These are phyloP conservation scores for Lordiphosa fenestrarum DNA, from an alignment of 2,888 invertebrate species.

Conservation along the genomic window DNA sequence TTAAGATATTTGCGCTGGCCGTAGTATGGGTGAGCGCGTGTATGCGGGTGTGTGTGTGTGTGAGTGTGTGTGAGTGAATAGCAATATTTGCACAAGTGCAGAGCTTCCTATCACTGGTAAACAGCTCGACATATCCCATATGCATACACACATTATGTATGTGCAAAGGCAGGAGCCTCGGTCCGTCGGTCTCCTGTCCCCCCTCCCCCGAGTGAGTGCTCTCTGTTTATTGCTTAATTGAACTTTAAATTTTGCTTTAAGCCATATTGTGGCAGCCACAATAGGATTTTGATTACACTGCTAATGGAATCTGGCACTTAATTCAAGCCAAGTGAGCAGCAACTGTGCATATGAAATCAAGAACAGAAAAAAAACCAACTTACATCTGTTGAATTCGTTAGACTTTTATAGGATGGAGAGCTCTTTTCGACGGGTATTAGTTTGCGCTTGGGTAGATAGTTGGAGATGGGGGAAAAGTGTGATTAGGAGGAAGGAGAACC, in stretches of 20 bases:
- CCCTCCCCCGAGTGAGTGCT: slow-evolving; percentile 20
- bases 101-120: slow-evolving; percentile 22
- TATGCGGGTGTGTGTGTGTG: neutral
- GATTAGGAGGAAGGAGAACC: slow-evolving; percentile 3
- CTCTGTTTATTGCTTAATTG: slow-evolving; percentile 65
- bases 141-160: slow-evolving; percentile 17
- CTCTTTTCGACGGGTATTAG: slow-evolving; percentile 72
- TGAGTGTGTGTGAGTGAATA: slow-evolving; percentile 46
- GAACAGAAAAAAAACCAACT: slow-evolving; percentile 46
- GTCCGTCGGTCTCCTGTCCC: neutral
- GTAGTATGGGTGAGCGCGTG: neutral
- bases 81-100: slow-evolving; percentile 65
- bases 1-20: slow-evolving; percentile 39
- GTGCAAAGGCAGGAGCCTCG: slow-evolving; percentile 7
- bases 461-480: slow-evolving; percentile 18
- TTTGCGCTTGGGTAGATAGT: slow-evolving; percentile 59
- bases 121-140: slow-evolving; percentile 17
- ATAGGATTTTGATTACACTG: slow-evolving; percentile 24
- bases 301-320: slow-evolving; percentile 52
- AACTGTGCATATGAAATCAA: slow-evolving; percentile 21
- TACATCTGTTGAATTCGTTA: slow-evolving; percentile 75
- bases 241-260: slow-evolving; percentile 45
- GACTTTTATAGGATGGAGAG: slow-evolving; percentile 74
- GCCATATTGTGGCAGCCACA: slow-evolving; percentile 19
- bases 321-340: slow-evolving; percentile 15